Evolutionary conservation across 1,140 invertebrate species (phyloP), one percentile per base, ranked within the genome.

Genomic region (Sitodiplosis mosellana): DNA sequence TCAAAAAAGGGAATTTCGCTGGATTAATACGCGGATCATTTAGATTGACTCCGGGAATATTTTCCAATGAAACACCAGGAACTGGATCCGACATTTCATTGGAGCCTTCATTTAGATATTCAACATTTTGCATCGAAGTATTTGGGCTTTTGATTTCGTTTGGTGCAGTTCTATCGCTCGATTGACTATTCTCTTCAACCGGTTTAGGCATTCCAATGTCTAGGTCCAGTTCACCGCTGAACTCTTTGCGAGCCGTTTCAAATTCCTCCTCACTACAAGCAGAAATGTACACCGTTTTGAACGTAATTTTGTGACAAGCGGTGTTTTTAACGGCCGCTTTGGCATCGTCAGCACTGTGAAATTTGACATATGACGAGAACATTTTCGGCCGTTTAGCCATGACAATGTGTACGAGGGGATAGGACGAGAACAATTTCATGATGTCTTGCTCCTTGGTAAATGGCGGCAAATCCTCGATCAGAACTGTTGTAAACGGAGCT

Each of bases 381-480:
- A 70, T 71, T 1, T 71, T 69, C 10, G 14, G 14, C 51, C 74
- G 74, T 15, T 76, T 71, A 22, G 71, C 70, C 18, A 74, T 57
- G 14, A 77, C 73, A n/a, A 89, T 76, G 19, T 81, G 77, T 1
- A 82, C 64, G 7, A 87, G 67, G 2, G 80, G 76, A 58, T 76
- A 78, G 0, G 79, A 76, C 5, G 73, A 75, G 56, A 87, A 86
- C 45, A 82, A 70, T 54, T 83, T 80, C 17, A 78, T 74, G 7
- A 89, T 76, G 52, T 87, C 83, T 49, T 80, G 74, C 55, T 85
- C 80, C 57, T 80, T 83, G 34, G 77, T 75, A 52, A 77, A 77
- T n/a, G 74, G 71, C 0, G 84, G 83, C 15, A 87, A 53, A 40
- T 84, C 80, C 45, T 77, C 70, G 0, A 87, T 54, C 48, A 75